These are phyloP conservation scores for Drosophila macrospina DNA, from an alignment of 2,888 invertebrate species.

Conservation along the genomic window DNA sequence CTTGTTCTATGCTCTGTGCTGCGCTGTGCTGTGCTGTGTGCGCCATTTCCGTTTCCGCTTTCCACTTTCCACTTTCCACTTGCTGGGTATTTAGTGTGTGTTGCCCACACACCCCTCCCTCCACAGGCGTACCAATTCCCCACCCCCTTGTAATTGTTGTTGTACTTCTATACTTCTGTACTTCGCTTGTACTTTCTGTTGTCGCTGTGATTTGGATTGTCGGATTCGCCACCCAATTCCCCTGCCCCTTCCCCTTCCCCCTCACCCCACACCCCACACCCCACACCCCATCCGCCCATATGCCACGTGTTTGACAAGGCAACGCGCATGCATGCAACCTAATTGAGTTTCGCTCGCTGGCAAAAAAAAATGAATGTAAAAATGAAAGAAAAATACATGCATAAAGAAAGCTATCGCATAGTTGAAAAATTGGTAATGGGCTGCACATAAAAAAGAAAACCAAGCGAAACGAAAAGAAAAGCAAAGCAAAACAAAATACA, in stretches of 20 bases:
- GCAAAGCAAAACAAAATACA: constrained; percentile 1
- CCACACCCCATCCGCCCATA: constrained; percentile 4
- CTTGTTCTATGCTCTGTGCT: constrained; percentile 26
- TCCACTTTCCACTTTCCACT: constrained; percentile 81
- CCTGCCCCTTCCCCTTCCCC: neutral
- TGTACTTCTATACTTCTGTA: constrained; percentile 66
- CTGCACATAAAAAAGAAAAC: constrained; percentile 22
- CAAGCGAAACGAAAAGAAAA: too few relatives aligned
- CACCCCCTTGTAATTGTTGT: constrained; percentile 70
- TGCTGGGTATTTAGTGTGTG: constrained; percentile 78
- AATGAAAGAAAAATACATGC: constrained; percentile 5
- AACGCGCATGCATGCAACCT: constrained; percentile 77
- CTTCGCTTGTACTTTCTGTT: constrained; percentile 77
- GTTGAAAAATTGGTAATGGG: constrained; percentile 48
- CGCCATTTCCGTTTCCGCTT: constrained; percentile 80
- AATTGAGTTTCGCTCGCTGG: constrained; percentile 67
- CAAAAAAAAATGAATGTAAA: constrained; percentile 5
- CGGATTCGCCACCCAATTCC: constrained; percentile 34
- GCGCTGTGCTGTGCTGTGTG: constrained; percentile 57
- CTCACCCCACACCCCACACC: neutral
- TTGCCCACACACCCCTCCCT: neutral
- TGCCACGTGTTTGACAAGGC: constrained; percentile 76
- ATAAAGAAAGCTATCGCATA: constrained; percentile 30
- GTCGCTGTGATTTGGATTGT: constrained; percentile 77
- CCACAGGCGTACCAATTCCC: neutral